These are phyloP conservation scores for Homarus gammarus DNA, from an alignment of 2,888 invertebrate species.

Conservation along the genomic window DNA sequence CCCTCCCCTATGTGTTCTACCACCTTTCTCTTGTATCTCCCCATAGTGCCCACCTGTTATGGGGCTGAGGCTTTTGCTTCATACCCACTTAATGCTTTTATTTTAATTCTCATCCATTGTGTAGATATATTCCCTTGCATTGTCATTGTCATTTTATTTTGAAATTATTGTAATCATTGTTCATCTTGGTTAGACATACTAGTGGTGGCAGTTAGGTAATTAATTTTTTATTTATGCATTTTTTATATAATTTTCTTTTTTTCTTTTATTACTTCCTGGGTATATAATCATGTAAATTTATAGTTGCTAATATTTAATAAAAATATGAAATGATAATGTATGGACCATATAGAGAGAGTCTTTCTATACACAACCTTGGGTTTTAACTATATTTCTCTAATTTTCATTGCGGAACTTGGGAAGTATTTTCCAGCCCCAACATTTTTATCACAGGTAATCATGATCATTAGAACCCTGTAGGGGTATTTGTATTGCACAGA, in stretches of 20 bases:
- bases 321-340: constrained; percentile 66
- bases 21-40: constrained; percentile 21
- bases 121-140: constrained; percentile 72
- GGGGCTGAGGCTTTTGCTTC: constrained; percentile 51
- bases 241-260: too few species aligned
- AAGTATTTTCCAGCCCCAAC: constrained; percentile 39
- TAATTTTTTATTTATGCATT: too few species aligned
- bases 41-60: constrained; percentile 41
- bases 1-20: not conserved
- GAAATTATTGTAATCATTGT: constrained; percentile 64
- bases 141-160: constrained; percentile 72
- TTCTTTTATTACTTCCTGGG: constrained; percentile 47
- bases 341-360: constrained; percentile 67
- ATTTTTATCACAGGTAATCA: constrained; percentile 58
- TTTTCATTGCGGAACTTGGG: constrained; percentile 28
- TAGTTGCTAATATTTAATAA: constrained; percentile 73
- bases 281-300: constrained; percentile 71
- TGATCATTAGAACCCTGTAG: constrained; percentile 39
- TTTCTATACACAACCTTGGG: constrained; percentile 57
- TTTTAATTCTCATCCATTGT: constrained; percentile 65
- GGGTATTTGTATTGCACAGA: constrained; percentile 63
- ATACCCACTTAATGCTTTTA: constrained; percentile 58
- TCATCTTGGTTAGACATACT: constrained; percentile 68
- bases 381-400: constrained; percentile 44
- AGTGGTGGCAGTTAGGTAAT: constrained; percentile 71